A percentile compares a stretch with the other conserved stretches of the same genome.
Conservation (phyloP, 2,888 invertebrate species). For the Microdon myrmicae region DNA sequence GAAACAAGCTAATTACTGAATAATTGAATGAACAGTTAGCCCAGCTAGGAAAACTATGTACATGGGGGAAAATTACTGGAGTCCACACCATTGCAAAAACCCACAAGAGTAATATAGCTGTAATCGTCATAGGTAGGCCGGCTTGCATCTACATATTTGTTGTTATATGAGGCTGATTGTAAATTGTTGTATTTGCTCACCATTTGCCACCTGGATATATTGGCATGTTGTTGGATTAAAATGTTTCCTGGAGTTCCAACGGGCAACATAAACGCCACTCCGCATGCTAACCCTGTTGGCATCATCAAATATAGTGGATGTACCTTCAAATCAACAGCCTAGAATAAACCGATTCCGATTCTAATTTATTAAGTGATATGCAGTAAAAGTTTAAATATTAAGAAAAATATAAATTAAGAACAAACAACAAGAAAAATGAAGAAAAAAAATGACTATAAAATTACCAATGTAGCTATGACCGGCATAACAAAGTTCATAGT, state of each 20-base stretch:
- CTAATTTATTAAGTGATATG: no score
- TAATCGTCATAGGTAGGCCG: slow-evolving; percentile 77
- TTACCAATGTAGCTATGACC: slow-evolving; percentile 76
- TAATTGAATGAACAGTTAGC: no score
- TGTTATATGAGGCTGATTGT: background rate
- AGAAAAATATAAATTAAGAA: slow-evolving; percentile 3
- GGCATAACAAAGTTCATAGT: slow-evolving; percentile 85
- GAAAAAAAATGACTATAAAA: background rate
- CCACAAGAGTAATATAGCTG: slow-evolving; percentile 76
- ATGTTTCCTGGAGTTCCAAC: slow-evolving; percentile 94
- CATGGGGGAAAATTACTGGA: slow-evolving; percentile 71
- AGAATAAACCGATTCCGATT: slow-evolving; percentile 31
- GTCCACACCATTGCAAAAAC: slow-evolving; percentile 78
- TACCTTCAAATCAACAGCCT: slow-evolving; percentile 76
- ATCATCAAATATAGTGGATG: slow-evolving; percentile 89
- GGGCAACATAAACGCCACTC: slow-evolving; percentile 89
- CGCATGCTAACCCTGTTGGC: slow-evolving; percentile 84
- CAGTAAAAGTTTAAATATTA: no score
- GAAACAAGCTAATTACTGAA: no score
- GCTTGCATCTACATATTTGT: slow-evolving; percentile 71
- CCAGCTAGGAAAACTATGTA: no score
- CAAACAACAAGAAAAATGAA: background rate
- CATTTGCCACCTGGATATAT: slow-evolving; percentile 80
- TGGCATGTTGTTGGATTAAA: slow-evolving; percentile 83
- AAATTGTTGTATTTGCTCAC: slow-evolving; percentile 63